phyloP scores from a whole-genome alignment of 2,888 invertebrate species.

The Andrena marginata region DNA sequence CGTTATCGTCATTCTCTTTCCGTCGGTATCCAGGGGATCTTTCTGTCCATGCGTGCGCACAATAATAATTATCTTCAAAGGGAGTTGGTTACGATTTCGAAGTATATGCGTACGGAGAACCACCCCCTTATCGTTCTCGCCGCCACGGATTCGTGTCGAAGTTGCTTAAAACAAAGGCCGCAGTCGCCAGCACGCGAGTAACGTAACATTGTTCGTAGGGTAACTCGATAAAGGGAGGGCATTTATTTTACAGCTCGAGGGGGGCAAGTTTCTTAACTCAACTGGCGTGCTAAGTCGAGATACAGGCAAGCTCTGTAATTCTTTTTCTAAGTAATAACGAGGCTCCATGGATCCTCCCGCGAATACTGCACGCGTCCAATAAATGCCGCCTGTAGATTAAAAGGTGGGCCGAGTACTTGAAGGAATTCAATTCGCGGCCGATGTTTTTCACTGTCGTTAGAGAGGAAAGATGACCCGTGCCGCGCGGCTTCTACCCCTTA shows the following conservation, averaged over 20 bases:
- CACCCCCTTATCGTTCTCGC: not conserved
- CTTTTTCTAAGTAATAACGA: conserved; percentile 51
- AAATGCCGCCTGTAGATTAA: conserved; percentile 23
- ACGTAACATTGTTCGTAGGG: not conserved
- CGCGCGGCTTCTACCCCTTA: not conserved
- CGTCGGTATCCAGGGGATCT: no score
- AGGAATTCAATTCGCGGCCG: conserved; percentile 43
- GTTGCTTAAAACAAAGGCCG: conserved; percentile 1
- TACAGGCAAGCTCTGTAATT: conserved; percentile 45
- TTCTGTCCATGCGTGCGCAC: no score
- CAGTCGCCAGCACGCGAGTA: not conserved
- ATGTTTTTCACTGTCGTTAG: conserved; percentile 25
- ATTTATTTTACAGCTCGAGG: conserved; percentile 15
- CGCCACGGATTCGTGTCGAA: not conserved
- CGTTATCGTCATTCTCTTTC: not conserved
- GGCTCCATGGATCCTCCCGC: conserved; percentile 26
- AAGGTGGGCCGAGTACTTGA: conserved; percentile 1
- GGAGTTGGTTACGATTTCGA: not conserved
- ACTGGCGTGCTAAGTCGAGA: conserved; percentile 15
- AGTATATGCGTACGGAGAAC: not conserved
- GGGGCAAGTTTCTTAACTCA: conserved; percentile 21
- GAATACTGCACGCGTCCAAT: conserved; percentile 5
- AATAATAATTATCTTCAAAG: not conserved
- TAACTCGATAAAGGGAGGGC: not conserved
- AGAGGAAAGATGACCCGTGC: conserved; percentile 9